phyloP scores from a whole-genome alignment of 2,113 vertebrate species.

The Bungarus multicinctus region DNA sequence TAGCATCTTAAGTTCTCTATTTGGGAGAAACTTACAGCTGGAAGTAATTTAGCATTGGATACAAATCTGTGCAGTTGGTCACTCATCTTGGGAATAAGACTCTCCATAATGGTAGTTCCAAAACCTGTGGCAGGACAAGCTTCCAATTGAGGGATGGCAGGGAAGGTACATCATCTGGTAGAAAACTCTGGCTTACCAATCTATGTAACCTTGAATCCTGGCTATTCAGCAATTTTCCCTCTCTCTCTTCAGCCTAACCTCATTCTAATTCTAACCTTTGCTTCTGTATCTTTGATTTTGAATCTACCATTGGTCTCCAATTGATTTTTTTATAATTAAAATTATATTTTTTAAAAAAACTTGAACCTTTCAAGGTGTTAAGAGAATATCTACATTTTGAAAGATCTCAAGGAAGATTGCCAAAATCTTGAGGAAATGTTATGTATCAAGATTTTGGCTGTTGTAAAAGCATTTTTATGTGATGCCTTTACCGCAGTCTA shows the following conservation, averaged over 20 bases:
- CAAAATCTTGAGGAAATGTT: neutral
- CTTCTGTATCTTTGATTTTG: neutral
- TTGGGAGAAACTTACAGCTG: neutral
- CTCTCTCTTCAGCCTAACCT: neutral
- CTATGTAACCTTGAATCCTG: neutral
- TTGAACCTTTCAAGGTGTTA: neutral
- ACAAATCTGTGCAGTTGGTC: neutral
- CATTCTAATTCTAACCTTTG: neutral
- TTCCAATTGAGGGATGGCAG: neutral
- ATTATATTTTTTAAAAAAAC: neutral
- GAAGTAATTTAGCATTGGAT: neutral
- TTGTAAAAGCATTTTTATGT: neutral
- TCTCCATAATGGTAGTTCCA: neutral
- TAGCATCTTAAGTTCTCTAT: neutral
- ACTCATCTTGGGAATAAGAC: neutral
- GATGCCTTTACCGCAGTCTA: neutral
- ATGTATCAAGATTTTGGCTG: neutral
- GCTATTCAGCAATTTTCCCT: neutral
- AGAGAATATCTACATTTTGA: neutral
- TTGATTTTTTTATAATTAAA: neutral
- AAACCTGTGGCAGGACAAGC: neutral
- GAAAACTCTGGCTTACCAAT: neutral
- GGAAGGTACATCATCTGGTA: neutral
- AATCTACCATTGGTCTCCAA: neutral
- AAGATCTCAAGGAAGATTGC: neutral